Evolutionary conservation across 2,797 vertebrate species (phyloP).

Genomic region (Acipenser transmontanus): DNA sequence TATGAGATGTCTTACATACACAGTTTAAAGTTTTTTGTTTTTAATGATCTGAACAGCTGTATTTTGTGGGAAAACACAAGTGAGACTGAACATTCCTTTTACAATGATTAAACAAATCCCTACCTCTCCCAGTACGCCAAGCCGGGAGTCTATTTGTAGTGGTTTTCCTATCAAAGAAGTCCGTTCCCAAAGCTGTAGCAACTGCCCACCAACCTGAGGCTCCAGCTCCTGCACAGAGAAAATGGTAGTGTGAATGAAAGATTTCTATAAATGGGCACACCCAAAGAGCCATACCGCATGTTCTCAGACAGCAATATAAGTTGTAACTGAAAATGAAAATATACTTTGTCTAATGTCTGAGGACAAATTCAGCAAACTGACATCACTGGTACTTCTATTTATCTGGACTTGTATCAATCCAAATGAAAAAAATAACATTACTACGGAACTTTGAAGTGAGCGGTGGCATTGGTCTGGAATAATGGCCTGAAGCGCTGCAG

Average conservation of each 20-base stretch:
- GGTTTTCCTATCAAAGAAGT: conserved; percentile 43
- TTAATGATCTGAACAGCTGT: no score
- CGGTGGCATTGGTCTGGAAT: no score
- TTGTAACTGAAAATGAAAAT: background rate
- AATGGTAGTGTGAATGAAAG: background rate
- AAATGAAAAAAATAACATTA: background rate
- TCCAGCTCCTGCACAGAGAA: conserved; percentile 69
- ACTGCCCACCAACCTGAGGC: conserved; percentile 72
- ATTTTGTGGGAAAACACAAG: no score
- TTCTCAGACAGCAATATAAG: background rate
- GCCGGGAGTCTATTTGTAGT: conserved; percentile 33
- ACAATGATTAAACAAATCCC: background rate
- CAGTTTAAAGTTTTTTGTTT: no score
- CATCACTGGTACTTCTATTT: background rate
- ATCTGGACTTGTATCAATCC: background rate
- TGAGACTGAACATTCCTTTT: background rate
- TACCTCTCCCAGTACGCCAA: background rate
- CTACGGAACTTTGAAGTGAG: no score
- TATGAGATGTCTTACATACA: no score
- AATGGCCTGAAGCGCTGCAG: no score
- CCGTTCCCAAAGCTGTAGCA: conserved; percentile 75
- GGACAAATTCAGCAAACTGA: background rate
- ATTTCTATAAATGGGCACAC: background rate
- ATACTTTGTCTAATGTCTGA: background rate
- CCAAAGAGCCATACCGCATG: background rate